A percentile compares a stretch with the other conserved stretches of the same genome.
Conservation (phyloP, 2,797 vertebrate genomes). For the Rachycentron canadum region DNA sequence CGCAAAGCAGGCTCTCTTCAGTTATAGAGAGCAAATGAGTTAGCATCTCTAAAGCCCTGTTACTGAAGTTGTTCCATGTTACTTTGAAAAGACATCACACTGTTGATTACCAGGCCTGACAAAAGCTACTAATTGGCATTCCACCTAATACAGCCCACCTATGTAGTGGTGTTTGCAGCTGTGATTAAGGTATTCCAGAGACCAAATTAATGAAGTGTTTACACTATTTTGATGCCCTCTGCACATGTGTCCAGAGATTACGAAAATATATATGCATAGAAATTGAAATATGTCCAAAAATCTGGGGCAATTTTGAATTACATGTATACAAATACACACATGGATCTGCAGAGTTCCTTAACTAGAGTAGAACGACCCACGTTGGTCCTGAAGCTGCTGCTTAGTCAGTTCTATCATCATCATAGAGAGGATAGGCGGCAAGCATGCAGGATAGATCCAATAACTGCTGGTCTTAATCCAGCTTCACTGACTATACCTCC, state of each 20-base stretch:
- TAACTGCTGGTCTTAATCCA: constrained; percentile 7
- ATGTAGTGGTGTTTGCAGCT: constrained; percentile 37
- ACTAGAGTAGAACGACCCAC: neutral
- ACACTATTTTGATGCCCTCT: neutral
- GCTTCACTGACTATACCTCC: constrained; percentile 8
- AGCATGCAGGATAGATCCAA: constrained; percentile 26
- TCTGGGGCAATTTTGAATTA: neutral
- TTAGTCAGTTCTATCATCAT: constrained; percentile 25
- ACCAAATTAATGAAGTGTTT: constrained; percentile 19
- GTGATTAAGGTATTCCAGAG: constrained; percentile 24
- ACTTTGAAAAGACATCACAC: constrained; percentile 57
- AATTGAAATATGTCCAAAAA: neutral
- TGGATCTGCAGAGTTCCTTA: neutral
- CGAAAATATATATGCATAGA: neutral
- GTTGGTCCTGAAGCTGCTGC: neutral
- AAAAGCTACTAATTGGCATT: constrained; percentile 57
- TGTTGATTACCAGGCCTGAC: constrained; percentile 42
- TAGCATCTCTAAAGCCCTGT: constrained; percentile 46
- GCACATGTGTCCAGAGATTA: neutral
- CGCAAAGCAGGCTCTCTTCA: too few species aligned
- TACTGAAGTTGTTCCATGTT: constrained; percentile 50
- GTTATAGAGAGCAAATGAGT: constrained; percentile 41
- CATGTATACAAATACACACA: neutral
- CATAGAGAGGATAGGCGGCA: constrained; percentile 29
- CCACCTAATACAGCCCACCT: constrained; percentile 36